phyloP scores from a whole-genome alignment of 2,797 vertebrate species.

The Gymnothorax reevesii region DNA sequence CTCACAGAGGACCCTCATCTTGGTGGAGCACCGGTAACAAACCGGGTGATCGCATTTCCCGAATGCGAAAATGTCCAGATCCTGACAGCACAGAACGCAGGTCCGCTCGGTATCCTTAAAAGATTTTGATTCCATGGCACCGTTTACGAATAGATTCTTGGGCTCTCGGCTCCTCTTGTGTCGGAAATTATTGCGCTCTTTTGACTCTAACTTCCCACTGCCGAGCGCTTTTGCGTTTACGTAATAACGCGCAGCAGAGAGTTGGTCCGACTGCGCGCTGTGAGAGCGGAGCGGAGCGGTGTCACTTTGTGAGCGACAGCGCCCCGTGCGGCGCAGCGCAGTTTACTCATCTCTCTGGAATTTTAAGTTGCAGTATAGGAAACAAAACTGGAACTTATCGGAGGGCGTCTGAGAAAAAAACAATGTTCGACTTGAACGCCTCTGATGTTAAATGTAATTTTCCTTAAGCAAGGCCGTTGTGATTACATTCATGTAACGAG shows the following conservation, averaged over 20 bases:
- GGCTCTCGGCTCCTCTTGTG: neutral
- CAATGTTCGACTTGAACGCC: neutral
- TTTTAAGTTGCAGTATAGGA: neutral
- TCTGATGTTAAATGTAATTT: neutral
- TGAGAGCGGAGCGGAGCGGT: neutral
- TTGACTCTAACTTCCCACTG: neutral
- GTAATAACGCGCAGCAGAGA: slow-evolving; percentile 19
- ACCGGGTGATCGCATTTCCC: slow-evolving; percentile 97
- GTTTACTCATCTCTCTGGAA: neutral
- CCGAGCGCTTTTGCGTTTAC: slow-evolving; percentile 2
- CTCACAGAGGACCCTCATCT: slow-evolving; percentile 95
- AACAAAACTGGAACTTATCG: neutral
- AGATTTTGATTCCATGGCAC: slow-evolving; percentile 63
- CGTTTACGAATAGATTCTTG: neutral
- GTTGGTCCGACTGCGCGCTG: neutral
- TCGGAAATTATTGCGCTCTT: neutral
- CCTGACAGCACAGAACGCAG: slow-evolving; percentile 94
- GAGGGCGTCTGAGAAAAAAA: neutral
- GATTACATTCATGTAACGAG: neutral
- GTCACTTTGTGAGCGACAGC: slow-evolving; percentile 14
- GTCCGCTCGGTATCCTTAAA: slow-evolving; percentile 75
- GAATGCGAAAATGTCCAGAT: slow-evolving; percentile 87
- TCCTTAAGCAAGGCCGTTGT: neutral
- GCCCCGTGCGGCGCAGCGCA: slow-evolving; percentile 22
- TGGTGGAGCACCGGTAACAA: slow-evolving; percentile 95